Percentiles rank a stretch among this genome's conserved stretches.
phyloP scores from a whole-genome alignment of 2,888 invertebrate species.

The Encarsia formosa region DNA sequence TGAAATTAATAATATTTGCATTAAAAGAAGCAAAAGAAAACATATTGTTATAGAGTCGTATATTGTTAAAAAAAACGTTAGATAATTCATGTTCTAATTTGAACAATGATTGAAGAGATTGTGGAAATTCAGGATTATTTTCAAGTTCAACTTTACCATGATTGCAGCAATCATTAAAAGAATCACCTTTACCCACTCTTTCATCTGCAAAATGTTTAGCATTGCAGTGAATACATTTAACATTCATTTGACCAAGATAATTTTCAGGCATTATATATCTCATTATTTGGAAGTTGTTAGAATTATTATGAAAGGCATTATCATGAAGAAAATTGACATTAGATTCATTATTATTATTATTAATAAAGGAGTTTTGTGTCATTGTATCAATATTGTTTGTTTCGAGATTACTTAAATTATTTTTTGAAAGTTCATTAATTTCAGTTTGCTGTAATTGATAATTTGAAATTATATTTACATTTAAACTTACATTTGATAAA shows the following conservation, averaged over 20 bases:
- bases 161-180: constrained; percentile 22
- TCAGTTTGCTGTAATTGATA: too few relatives aligned
- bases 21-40: constrained; percentile 27
- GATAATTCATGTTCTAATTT: neutral
- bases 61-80: neutral
- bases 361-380: too few relatives aligned
- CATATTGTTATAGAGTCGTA: constrained; percentile 4
- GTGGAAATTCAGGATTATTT: neutral
- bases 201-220: constrained; percentile 7
- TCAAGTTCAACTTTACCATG: constrained; percentile 10
- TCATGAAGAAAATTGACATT: too few relatives aligned
- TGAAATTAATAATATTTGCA: constrained; percentile 25
- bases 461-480: too few relatives aligned
- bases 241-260: constrained; percentile 4
- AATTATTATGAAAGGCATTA: too few relatives aligned
- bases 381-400: too few relatives aligned
- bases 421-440: too few relatives aligned
- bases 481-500: too few relatives aligned
- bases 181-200: constrained; percentile 2
- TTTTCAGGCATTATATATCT: too few relatives aligned
- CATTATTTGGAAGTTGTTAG: too few relatives aligned
- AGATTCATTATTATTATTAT: neutral
- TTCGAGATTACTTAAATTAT: too few relatives aligned
- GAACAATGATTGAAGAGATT: neutral
- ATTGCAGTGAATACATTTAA: constrained; percentile 2